Base-by-base conservation (phyloP, 2,113 vertebrate genomes). In the Gobio gobio region DNA sequence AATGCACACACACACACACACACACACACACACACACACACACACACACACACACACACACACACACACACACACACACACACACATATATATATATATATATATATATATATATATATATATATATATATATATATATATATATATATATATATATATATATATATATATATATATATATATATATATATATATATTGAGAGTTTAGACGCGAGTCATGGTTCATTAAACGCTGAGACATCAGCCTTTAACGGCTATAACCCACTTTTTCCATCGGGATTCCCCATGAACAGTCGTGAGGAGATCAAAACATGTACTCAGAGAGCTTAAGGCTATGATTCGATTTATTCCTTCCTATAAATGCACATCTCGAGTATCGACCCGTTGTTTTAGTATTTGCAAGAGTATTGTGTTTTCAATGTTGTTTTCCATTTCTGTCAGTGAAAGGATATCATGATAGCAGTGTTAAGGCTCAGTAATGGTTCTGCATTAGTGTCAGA, bases 211-310 rank as follows among this genome's bases (percentile, higher is more conserved):
- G 29, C 26, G 8, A 56, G 80, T 43, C 47, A 43, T 68, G 61
- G 78, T 68, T 8, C 66, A 72, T 72, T 72, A 72, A 70, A 47
- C 5, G 29, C 79, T 13, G 10, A 68, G 63, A 64, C 24, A 72
- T 58, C 64, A 72, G 47, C 66, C 18, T 72, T 26, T 33, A 33
- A 51, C 0, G 5, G 45, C 59, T 26, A 49, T 51, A 68, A 68
- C 59, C 47, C 78, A 81, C 63, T 81, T 51, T 36, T 51, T 29
- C 10, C 47, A 83, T 43, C 51, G 80, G 80, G 66, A 83, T 83
- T 83, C 80, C 66, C 80, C 29, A n/a, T 40, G 63, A 72, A 54
- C 49, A 40, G 66, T 18, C 26, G 1, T 33, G 79, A 47, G 80
- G 63, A 6, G 47, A 20, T 70, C 45, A 16, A 33, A 22, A 54